Evolutionary conservation across 2,113 vertebrate genomes (phyloP).

Genomic region (Piprites chloris): DNA sequence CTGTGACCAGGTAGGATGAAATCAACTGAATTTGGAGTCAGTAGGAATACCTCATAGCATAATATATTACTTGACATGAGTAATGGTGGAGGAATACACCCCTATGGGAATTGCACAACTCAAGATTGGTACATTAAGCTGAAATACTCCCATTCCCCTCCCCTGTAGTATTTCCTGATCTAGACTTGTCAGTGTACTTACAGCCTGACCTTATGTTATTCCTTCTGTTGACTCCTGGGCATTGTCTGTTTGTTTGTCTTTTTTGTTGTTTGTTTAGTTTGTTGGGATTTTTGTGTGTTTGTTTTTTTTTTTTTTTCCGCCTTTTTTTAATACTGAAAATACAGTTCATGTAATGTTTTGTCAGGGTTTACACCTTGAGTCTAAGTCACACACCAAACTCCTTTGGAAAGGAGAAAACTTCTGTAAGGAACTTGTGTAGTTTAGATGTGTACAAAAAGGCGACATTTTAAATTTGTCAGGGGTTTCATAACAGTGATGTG

Average conservation of each 20-base stretch:
- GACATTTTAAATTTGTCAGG: neutral
- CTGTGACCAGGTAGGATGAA: neutral
- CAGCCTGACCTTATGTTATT: neutral
- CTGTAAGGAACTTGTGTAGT: neutral
- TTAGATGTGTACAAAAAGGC: neutral
- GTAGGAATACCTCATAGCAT: neutral
- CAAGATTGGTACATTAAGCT: constrained; percentile 6
- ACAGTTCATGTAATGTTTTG: neutral
- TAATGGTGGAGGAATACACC: neutral
- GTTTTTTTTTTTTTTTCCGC: neutral
- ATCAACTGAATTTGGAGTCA: neutral
- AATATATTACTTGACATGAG: constrained; percentile 7
- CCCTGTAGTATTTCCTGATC: constrained; percentile 19
- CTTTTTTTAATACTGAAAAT: neutral
- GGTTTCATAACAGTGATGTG: neutral
- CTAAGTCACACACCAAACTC: neutral
- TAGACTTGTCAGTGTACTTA: neutral
- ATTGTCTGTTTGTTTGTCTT: neutral
- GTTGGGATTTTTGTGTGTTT: neutral
- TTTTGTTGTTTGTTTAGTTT: neutral
- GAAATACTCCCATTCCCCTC: constrained; percentile 25
- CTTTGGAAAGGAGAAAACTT: neutral
- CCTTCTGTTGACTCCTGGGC: neutral
- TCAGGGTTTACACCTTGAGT: neutral
- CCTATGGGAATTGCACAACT: neutral